These are phyloP conservation scores for Malacoctenus gilli DNA, from an alignment of 2,797 vertebrate species.

Conservation along the genomic window DNA sequence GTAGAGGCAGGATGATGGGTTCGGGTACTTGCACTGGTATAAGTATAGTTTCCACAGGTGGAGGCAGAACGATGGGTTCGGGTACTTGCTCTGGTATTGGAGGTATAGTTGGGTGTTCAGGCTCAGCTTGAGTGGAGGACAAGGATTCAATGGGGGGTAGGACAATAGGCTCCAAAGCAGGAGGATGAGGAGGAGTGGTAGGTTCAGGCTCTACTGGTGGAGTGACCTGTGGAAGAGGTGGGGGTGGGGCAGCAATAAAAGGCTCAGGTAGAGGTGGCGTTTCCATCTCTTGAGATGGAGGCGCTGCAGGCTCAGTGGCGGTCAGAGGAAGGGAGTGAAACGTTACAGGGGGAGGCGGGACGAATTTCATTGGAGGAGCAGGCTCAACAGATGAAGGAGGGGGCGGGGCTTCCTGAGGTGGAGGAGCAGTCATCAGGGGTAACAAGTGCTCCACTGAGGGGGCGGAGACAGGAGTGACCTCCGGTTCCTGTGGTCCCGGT, in stretches of 20 bases:
- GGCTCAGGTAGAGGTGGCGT: slow-evolving; percentile 1
- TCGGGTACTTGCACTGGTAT: too few relatives aligned
- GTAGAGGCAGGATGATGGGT: too few relatives aligned
- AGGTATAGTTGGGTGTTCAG: slow-evolving; percentile 9
- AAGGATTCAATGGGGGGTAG: slow-evolving; percentile 25
- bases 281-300: slow-evolving; percentile 19
- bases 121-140: slow-evolving; percentile 4
- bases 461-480: slow-evolving; percentile 3
- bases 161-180: slow-evolving; percentile 27
- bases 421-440: slow-evolving; percentile 47
- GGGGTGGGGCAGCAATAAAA: slow-evolving; percentile 7
- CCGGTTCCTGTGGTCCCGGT: slow-evolving; percentile 19
- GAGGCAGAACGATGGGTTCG: neutral
- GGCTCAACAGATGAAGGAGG: slow-evolving; percentile 20
- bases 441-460: slow-evolving; percentile 40
- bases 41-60: neutral
- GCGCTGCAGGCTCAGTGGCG: slow-evolving; percentile 25
- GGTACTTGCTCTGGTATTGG: slow-evolving; percentile 4
- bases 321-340: slow-evolving; percentile 49
- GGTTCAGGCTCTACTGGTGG: slow-evolving; percentile 18
- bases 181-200: slow-evolving; percentile 10
- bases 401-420: slow-evolving; percentile 35
- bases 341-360: slow-evolving; percentile 52
- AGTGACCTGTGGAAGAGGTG: slow-evolving; percentile 26
- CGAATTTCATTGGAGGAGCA: slow-evolving; percentile 40